phyloP scores from a whole-genome alignment of 2,113 vertebrate genomes.

The Pteruthius melanotis region DNA sequence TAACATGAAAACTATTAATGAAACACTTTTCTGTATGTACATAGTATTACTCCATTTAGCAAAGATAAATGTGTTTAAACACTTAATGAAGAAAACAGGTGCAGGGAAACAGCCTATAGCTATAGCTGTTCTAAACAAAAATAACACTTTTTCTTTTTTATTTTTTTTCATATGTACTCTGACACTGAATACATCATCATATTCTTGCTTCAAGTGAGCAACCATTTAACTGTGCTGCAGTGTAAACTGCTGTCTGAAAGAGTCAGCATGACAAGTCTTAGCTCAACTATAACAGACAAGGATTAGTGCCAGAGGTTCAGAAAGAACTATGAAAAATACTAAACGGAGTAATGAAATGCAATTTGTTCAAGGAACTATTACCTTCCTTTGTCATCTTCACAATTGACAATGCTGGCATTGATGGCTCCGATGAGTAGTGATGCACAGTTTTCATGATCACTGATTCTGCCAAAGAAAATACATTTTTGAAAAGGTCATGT shows the following conservation, averaged over 20 bases:
- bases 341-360: background rate
- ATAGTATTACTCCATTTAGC: background rate
- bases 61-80: background rate
- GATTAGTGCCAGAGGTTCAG: background rate
- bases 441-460: conserved; percentile 91
- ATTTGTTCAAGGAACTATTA: conserved; percentile 41
- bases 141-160: background rate
- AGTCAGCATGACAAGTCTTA: background rate
- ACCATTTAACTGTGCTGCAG: background rate
- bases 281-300: background rate
- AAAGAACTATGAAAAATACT: background rate
- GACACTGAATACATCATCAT: background rate
- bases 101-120: background rate
- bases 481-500: background rate
- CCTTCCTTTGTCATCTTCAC: conserved; percentile 90
- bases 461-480: conserved; percentile 77
- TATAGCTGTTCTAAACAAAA: background rate
- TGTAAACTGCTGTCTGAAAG: background rate
- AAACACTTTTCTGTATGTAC: background rate
- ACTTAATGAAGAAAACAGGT: background rate
- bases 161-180: background rate
- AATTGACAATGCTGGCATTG: conserved; percentile 85
- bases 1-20: background rate
- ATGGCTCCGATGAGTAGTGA: conserved; percentile 89
- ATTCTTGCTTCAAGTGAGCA: background rate